These are phyloP conservation scores for Solea senegalensis DNA, from an alignment of 2,113 vertebrate genomes.

Conservation along the genomic window DNA sequence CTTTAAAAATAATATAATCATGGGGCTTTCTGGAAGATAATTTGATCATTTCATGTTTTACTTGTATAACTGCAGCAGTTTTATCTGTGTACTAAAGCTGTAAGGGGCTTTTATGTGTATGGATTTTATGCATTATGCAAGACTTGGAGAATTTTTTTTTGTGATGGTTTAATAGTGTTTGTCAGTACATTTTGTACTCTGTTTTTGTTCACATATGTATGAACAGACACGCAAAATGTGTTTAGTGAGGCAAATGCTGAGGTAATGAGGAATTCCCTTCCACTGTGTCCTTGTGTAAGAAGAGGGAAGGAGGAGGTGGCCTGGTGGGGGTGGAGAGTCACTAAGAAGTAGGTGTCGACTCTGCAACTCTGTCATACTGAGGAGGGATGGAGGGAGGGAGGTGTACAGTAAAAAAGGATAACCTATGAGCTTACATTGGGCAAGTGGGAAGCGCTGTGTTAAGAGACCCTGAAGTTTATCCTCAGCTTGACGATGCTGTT, in stretches of 20 bases:
- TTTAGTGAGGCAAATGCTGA: conserved; percentile 72
- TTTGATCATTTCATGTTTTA: conserved; percentile 6
- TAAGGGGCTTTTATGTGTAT: not conserved
- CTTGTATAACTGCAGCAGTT: not conserved
- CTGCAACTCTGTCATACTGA: conserved; percentile 60
- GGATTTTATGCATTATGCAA: not conserved
- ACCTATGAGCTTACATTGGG: conserved; percentile 56
- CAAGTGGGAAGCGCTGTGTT: conserved; percentile 47
- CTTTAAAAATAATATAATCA: not conserved
- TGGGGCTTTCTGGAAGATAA: not conserved
- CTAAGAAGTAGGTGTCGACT: conserved; percentile 61
- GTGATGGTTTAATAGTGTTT: conserved; percentile 10
- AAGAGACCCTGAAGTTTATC: conserved; percentile 29
- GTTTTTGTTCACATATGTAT: conserved; percentile 2
- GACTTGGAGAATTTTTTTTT: not conserved
- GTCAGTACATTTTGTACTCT: not conserved
- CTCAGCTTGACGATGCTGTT: conserved; percentile 2
- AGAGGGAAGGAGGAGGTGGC: conserved; percentile 44
- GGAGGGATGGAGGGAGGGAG: conserved; percentile 35
- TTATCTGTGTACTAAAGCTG: not conserved
- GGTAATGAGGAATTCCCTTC: conserved; percentile 85
- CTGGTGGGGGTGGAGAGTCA: conserved; percentile 59
- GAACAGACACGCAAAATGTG: conserved; percentile 1
- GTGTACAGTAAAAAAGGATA: conserved; percentile 41
- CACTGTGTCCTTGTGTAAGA: conserved; percentile 64